Conservation (phyloP, 2,888 invertebrate species). For the Anthophora plumipes region DNA sequence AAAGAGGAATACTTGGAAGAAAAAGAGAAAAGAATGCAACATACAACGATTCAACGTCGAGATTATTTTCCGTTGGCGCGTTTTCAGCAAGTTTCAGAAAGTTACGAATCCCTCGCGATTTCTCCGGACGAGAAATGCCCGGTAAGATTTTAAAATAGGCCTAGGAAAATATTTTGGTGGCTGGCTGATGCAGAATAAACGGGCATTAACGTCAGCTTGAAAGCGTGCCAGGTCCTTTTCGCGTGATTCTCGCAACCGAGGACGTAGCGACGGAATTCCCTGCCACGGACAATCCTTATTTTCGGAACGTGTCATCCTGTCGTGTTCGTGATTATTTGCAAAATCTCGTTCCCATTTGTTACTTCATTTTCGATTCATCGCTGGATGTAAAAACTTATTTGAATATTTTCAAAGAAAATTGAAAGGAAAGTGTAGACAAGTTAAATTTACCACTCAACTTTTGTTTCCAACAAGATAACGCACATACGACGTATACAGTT, state of each 20-base stretch:
- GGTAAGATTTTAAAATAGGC: conserved; percentile 29
- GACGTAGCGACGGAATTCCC: conserved; percentile 70
- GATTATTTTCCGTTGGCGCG: conserved; percentile 11
- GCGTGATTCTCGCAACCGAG: conserved; percentile 40
- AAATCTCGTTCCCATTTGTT: conserved; percentile 20
- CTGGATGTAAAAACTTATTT: too few relatives aligned
- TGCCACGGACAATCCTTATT: conserved; percentile 65
- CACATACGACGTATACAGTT: too few relatives aligned
- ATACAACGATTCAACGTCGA: background rate
- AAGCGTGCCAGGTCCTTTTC: conserved; percentile 51
- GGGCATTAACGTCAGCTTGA: conserved; percentile 58
- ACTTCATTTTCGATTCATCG: conserved; percentile 1
- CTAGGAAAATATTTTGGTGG: conserved; percentile 43
- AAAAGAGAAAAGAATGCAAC: too few relatives aligned
- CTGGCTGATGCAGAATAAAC: conserved; percentile 19
- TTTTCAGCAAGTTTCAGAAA: background rate
- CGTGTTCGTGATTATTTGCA: conserved; percentile 35
- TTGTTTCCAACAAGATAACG: too few relatives aligned
- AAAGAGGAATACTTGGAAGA: too few relatives aligned
- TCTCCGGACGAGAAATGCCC: background rate
- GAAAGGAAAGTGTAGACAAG: too few relatives aligned
- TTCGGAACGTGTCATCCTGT: conserved; percentile 50
- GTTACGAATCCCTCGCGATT: background rate
- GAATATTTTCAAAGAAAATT: too few relatives aligned
- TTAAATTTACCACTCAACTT: too few relatives aligned